Conservation (phyloP, 2,888 invertebrate species). For the Zelleria hepariella region DNA sequence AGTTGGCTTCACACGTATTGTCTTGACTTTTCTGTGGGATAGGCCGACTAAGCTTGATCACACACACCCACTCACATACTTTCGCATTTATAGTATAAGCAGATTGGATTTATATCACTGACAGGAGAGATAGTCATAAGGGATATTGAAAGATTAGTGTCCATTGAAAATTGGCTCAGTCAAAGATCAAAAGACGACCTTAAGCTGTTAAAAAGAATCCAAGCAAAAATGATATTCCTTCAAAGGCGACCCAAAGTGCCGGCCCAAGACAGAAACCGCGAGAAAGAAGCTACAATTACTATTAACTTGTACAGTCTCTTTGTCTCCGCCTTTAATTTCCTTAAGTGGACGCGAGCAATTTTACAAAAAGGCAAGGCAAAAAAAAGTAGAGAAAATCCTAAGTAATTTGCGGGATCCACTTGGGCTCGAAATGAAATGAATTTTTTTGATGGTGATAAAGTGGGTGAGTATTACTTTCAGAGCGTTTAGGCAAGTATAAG, state of each 20-base stretch:
- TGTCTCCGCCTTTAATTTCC: constrained; percentile 60
- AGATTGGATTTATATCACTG: no score
- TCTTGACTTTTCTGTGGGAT: no score
- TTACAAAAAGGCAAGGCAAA: constrained; percentile 47
- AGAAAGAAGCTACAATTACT: constrained; percentile 1
- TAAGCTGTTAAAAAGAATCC: neutral
- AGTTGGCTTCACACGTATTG: no score
- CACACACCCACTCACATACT: no score
- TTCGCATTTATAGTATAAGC: no score
- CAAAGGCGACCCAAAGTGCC: neutral
- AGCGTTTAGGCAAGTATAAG: no score
- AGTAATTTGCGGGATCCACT: constrained; percentile 59
- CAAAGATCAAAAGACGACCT: no score
- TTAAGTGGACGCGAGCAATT: constrained; percentile 65
- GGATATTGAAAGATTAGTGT: no score
- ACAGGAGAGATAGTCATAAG: no score
- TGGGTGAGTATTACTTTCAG: neutral
- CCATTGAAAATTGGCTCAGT: no score
- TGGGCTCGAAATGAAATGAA: constrained; percentile 57
- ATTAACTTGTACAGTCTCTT: constrained; percentile 20
- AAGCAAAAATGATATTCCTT: neutral
- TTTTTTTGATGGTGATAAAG: constrained; percentile 45
- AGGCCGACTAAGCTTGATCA: no score
- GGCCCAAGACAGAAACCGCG: neutral
- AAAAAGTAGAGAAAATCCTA: constrained; percentile 38